Evolutionary conservation across 2,888 invertebrate genomes (phyloP), one percentile per base, ranked within the genome.

Genomic region (Andrena dorsata): DNA sequence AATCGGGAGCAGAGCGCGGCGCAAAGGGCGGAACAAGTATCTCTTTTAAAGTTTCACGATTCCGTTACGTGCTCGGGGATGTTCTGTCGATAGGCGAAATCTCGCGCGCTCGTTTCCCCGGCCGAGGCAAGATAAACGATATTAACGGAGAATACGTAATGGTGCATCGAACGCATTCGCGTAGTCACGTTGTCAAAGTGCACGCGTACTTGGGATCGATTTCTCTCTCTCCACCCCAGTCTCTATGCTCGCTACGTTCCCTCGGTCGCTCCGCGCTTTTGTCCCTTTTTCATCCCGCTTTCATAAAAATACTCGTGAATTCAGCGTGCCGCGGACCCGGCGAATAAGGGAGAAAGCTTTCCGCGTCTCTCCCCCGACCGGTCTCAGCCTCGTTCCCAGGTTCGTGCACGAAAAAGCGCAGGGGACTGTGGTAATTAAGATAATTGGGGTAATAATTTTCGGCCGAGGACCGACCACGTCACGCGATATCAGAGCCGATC

Each of bases 401-500:
- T 77, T 80, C 60, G 53, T 79, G 87, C 82, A 74, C 76, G 84
- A 85, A 85, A 85, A 85, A 83, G 77, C 76, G 76, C 79, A 61
- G 83, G 83, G 83, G 87, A 85, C 70, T 70, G 79, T 76, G 89
- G 88, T 88, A 89, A 90, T 91, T 89, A 89, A 90, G 89, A 90
- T 91, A 91, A 92, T 92, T 91, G 90, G 91, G 82, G 87, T 90
- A 92, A 91, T 90, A 87, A 91, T 90, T 91, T 87, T 83, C 86
- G 73, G 76, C 80, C 58, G 84, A 86, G 87, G 20, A 81, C 83
- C 81, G 66, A 76, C 4, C 41, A 16, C 82, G 87, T 89, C 92
- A 88, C 91, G 91, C 91, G 89, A 91, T 87, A 61, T 79, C 78
- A 68, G 80, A 82, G 68, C 80, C 82, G 90, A 87, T 90, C 85